A percentile compares a stretch with the other conserved stretches of the same genome.
Evolutionary conservation across 2,888 invertebrate species (phyloP).

Genomic region (Drosophila demipolita): DNA sequence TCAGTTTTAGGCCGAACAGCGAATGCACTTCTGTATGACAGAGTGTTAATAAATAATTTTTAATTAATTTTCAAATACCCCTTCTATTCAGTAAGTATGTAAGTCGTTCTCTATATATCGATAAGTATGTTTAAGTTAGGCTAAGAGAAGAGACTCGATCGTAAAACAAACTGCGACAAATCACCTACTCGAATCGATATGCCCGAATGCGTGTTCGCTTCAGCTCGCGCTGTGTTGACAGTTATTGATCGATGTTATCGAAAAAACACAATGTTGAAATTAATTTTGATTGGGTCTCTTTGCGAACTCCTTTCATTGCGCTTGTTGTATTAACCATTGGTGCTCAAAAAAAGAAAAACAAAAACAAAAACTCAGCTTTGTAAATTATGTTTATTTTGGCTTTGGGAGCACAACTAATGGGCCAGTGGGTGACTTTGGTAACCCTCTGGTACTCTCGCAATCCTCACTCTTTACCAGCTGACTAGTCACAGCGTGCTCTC

Average conservation of each 20-base stretch:
- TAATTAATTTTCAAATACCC: not conserved
- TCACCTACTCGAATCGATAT: not conserved
- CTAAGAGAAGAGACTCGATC: accelerated
- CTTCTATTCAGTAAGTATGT: not conserved
- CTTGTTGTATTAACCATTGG: slow-evolving; percentile 60
- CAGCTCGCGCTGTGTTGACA: slow-evolving; percentile 62
- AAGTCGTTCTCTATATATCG: not conserved
- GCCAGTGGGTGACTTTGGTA: slow-evolving; percentile 18
- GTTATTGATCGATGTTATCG: slow-evolving; percentile 78
- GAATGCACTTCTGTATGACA: slow-evolving; percentile 32
- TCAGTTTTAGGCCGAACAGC: slow-evolving; percentile 21
- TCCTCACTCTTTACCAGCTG: not conserved
- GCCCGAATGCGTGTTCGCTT: slow-evolving; percentile 10
- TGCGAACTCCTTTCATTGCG: slow-evolving; percentile 34
- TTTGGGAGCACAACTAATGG: slow-evolving; percentile 54
- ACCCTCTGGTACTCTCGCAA: not conserved
- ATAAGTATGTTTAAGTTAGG: not conserved
- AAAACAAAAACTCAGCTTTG: slow-evolving; percentile 32
- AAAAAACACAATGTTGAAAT: slow-evolving; percentile 70
- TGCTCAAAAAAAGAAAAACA: slow-evolving; percentile 2
- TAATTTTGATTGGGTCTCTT: slow-evolving; percentile 62
- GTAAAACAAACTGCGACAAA: not conserved
- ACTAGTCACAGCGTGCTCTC: slow-evolving; percentile 52
- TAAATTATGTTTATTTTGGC: slow-evolving; percentile 70
- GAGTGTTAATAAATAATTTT: not conserved